Evolutionary conservation across 2,113 vertebrate species (phyloP).

Genomic region (Euleptes europaea): DNA sequence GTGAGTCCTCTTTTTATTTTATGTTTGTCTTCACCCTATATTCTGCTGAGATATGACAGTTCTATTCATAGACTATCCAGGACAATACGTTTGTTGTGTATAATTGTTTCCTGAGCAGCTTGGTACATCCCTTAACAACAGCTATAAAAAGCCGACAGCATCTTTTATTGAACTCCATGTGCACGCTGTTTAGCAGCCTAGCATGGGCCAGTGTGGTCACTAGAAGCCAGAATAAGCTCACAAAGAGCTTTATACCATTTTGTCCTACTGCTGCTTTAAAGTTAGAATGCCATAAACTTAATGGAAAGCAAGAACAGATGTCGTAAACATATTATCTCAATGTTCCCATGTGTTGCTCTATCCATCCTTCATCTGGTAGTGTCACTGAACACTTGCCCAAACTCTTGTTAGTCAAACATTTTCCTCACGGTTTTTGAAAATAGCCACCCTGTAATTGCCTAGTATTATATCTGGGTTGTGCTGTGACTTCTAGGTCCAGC

Average conservation of each 20-base stretch:
- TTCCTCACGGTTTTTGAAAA: neutral
- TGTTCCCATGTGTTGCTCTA: neutral
- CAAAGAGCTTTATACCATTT: neutral
- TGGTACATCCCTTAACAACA: conserved; percentile 3
- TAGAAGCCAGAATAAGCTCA: conserved; percentile 11
- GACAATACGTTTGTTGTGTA: conserved; percentile 55
- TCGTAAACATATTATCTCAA: conserved; percentile 9
- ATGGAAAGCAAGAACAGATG: conserved; percentile 34
- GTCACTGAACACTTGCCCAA: neutral
- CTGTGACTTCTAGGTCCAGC: neutral
- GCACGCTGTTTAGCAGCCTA: neutral
- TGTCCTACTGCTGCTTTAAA: conserved; percentile 32
- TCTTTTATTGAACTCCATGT: neutral
- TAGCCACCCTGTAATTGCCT: neutral
- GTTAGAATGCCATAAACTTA: conserved; percentile 13
- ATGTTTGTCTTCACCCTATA: conserved; percentile 19
- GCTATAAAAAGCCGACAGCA: conserved; percentile 13
- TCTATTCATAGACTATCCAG: conserved; percentile 39
- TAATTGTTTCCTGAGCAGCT: conserved; percentile 52
- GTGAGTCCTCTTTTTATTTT: neutral
- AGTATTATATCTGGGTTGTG: neutral
- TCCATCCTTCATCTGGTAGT: neutral
- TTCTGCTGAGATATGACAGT: conserved; percentile 38
- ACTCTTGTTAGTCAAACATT: conserved; percentile 15
- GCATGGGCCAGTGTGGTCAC: neutral